Percentiles rank a stretch among this genome's conserved stretches.
phyloP scores from a whole-genome alignment of 2,113 vertebrate species.

The Peucedramus taeniatus region DNA sequence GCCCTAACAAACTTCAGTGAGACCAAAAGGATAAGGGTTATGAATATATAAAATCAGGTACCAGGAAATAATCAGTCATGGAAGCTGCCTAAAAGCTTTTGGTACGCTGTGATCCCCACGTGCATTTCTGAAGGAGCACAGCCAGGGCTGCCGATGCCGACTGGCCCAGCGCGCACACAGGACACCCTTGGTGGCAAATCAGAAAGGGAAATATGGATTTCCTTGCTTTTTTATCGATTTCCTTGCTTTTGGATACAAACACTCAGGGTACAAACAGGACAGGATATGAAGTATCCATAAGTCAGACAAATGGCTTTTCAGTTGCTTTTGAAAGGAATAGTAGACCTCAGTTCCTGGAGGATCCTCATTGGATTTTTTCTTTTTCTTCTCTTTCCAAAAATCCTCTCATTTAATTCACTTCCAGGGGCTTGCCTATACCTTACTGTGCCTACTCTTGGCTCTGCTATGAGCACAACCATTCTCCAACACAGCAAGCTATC shows the following conservation, averaged over 20 bases:
- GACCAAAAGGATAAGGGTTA: not conserved
- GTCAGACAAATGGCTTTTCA: not conserved
- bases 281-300: not conserved
- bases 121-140: not conserved
- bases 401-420: not conserved
- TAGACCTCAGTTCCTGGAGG: not conserved
- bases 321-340: not conserved
- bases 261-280: not conserved
- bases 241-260: not conserved
- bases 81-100: not conserved
- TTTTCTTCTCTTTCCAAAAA: not conserved
- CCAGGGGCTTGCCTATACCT: not conserved
- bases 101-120: rapidly evolving
- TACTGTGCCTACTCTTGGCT: not conserved
- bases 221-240: no score
- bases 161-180: rapidly evolving
- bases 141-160: rapidly evolving
- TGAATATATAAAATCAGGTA: not conserved
- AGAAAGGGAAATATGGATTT: not conserved
- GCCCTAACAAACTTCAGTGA: not conserved
- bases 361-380: not conserved
- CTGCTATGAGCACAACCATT: not conserved
- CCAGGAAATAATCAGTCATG: not conserved
- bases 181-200: not conserved
- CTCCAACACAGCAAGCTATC: not conserved